These are phyloP conservation scores for Parascotia fuliginaria DNA, from an alignment of 2,888 invertebrate genomes.

Conservation along the genomic window DNA sequence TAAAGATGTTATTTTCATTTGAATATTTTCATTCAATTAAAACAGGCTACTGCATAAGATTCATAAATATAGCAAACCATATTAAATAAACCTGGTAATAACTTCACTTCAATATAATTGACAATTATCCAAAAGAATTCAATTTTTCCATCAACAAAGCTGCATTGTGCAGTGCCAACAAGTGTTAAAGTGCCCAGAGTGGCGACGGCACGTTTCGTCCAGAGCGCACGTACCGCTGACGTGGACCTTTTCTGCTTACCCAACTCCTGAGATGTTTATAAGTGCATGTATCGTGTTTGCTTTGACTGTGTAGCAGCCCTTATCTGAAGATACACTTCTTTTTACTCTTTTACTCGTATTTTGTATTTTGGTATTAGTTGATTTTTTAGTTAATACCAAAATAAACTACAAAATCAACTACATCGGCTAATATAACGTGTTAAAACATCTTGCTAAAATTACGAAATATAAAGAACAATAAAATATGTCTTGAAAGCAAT, in stretches of 20 bases:
- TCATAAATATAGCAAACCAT: too few species aligned
- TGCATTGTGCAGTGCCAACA: slow-evolving; percentile 42
- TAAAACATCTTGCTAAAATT: too few species aligned
- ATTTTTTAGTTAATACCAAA: too few species aligned
- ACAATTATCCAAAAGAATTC: slow-evolving; percentile 19
- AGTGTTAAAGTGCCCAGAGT: slow-evolving; percentile 29
- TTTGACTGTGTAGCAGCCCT: background rate
- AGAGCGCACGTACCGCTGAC: slow-evolving; percentile 47
- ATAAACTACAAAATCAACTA: too few species aligned
- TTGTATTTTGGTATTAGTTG: too few species aligned
- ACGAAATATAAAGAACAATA: background rate
- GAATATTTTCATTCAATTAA: too few species aligned
- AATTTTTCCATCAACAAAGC: slow-evolving; percentile 39
- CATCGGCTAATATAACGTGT: too few species aligned
- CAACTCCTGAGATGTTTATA: slow-evolving; percentile 36
- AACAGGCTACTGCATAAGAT: too few species aligned
- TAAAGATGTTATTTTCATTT: too few species aligned
- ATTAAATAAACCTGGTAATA: too few species aligned
- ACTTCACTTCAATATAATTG: slow-evolving; percentile 14
- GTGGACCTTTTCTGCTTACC: slow-evolving; percentile 29
- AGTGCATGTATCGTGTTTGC: slow-evolving; percentile 9
- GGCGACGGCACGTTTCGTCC: slow-evolving; percentile 39
- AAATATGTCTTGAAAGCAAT: background rate
- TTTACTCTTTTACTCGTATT: too few species aligned
- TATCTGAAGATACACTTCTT: background rate